phyloP scores from a whole-genome alignment of 2,113 vertebrate species.

The Anser brachyrhynchus region DNA sequence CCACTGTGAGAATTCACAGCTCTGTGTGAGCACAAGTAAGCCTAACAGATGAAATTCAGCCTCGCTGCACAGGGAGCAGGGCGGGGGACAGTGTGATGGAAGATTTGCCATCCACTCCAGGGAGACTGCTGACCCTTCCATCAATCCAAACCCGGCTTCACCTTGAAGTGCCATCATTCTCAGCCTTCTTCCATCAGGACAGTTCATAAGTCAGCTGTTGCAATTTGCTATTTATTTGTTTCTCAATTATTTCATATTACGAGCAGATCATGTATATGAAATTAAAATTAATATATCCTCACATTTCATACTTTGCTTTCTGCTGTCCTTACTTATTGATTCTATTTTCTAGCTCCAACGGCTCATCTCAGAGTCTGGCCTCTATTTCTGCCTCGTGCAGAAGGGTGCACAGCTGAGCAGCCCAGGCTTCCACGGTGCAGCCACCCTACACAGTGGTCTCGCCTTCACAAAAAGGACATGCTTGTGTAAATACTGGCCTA shows the following conservation, averaged over 20 bases:
- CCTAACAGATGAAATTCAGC: neutral
- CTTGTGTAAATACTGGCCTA: neutral
- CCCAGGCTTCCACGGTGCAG: neutral
- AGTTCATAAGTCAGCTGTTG: neutral
- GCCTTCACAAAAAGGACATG: neutral
- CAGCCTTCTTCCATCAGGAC: neutral
- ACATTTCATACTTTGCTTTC: neutral
- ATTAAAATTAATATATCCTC: neutral
- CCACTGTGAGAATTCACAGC: neutral
- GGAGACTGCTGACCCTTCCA: neutral
- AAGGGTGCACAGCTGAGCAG: neutral
- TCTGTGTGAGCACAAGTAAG: neutral
- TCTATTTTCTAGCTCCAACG: neutral
- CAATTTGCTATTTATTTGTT: neutral
- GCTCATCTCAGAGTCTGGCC: neutral
- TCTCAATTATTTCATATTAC: neutral
- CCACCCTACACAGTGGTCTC: neutral
- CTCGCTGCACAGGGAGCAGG: neutral
- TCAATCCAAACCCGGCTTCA: neutral
- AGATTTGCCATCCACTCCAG: neutral
- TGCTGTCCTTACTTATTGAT: rapidly evolving
- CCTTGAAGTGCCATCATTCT: neutral
- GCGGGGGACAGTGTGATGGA: neutral
- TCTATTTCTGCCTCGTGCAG: neutral
- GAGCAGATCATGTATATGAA: neutral